These are phyloP conservation scores for Porites evermanni DNA, from an alignment of 92 coral and sea anemone species.

Conservation along the genomic window DNA sequence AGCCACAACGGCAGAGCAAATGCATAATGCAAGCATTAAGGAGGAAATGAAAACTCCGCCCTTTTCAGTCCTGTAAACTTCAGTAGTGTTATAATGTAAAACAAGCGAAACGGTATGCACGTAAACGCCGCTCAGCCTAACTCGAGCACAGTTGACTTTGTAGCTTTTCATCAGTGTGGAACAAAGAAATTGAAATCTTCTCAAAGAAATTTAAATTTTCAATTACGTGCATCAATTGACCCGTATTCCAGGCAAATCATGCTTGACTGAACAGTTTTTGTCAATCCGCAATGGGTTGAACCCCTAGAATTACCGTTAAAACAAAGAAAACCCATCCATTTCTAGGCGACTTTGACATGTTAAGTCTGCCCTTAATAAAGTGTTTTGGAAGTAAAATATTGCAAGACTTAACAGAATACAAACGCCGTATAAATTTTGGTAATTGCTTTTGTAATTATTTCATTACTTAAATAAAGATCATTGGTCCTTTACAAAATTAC, in stretches of 20 bases:
- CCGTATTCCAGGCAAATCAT: neutral
- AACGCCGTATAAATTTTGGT: neutral
- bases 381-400: neutral
- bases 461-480: neutral
- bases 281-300: neutral
- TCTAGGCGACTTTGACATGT: neutral
- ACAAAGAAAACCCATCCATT: neutral
- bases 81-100: neutral
- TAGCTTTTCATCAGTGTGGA: neutral
- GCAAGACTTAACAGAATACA: neutral
- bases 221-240: slow-evolving; percentile 9
- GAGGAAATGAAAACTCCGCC: neutral
- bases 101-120: neutral
- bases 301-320: neutral
- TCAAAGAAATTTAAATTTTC: neutral
- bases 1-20: slow-evolving; percentile 30
- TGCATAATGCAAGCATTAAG: slow-evolving; percentile 20
- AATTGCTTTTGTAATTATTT: neutral
- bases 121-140: neutral
- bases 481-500: neutral
- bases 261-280: neutral
- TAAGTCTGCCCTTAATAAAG: neutral
- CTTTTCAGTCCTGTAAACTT: neutral
- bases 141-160: neutral
- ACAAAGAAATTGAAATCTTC: neutral